Conservation (phyloP, 2,888 invertebrate genomes). For the Galerucella calmariensis region DNA sequence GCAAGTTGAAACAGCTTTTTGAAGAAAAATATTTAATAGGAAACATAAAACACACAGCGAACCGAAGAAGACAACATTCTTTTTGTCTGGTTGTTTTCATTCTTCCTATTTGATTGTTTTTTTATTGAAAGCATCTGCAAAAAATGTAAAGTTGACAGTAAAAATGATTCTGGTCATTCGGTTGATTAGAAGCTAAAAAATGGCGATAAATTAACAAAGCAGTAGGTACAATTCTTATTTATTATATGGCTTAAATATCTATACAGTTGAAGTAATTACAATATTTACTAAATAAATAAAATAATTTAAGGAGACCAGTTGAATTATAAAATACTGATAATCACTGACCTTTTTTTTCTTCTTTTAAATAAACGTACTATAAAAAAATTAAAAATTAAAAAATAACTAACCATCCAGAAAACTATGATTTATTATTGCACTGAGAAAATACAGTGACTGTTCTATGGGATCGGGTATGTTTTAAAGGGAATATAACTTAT, state of each 20-base stretch:
- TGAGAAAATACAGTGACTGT: constrained; percentile 56
- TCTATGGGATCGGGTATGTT: constrained; percentile 29
- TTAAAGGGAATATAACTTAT: constrained; percentile 18
- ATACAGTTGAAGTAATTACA: constrained; percentile 61
- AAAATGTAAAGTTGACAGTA: constrained; percentile 21
- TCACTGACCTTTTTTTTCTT: constrained; percentile 59
- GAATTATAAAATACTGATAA: constrained; percentile 61
- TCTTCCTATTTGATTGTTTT: no score
- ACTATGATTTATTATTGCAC: constrained; percentile 54
- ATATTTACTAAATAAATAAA: constrained; percentile 62
- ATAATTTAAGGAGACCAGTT: constrained; percentile 61
- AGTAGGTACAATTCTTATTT: constrained; percentile 49
- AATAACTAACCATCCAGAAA: constrained; percentile 38
- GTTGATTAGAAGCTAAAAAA: constrained; percentile 49
- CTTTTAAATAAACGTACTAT: constrained; percentile 19
- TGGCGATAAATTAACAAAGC: constrained; percentile 53
- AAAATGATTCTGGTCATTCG: constrained; percentile 26
- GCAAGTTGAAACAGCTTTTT: no score
- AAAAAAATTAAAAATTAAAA: constrained; percentile 27
- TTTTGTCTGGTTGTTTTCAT: no score
- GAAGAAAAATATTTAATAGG: no score
- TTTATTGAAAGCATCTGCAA: not conserved
- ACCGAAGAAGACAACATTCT: no score
- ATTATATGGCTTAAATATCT: constrained; percentile 57
- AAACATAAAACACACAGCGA: no score